phyloP scores from a whole-genome alignment of 2,113 vertebrate species.

The Scophthalmus maximus region DNA sequence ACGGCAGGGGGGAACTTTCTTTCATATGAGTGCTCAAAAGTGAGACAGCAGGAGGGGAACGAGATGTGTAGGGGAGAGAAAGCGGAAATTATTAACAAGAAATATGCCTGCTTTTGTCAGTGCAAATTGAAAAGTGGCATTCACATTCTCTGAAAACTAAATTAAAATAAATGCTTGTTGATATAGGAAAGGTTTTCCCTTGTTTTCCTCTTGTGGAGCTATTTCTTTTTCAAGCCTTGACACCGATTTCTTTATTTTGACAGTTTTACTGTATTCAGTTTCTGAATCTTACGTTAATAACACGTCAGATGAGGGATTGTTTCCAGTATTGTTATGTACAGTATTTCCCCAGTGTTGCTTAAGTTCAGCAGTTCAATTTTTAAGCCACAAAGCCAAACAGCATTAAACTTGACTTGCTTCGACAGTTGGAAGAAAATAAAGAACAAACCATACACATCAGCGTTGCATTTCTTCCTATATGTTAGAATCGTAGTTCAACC shows the following conservation, averaged over 20 bases:
- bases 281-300: slow-evolving; percentile 17
- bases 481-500: not conserved
- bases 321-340: not conserved
- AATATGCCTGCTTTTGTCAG: slow-evolving; percentile 51
- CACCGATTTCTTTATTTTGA: not conserved
- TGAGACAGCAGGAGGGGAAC: slow-evolving; percentile 46
- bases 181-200: not conserved
- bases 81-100: slow-evolving; percentile 46
- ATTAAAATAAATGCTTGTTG: slow-evolving; percentile 51
- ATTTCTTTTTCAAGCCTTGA: not conserved
- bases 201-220: not conserved
- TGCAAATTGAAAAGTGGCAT: slow-evolving; percentile 20
- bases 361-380: not conserved
- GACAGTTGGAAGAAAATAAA: not conserved
- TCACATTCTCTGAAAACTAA: slow-evolving; percentile 41
- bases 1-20: slow-evolving; percentile 42
- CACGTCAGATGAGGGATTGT: not conserved
- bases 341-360: not conserved
- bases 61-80: slow-evolving; percentile 11
- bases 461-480: not conserved
- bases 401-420: not conserved
- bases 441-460: not conserved
- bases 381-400: not conserved
- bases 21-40: slow-evolving; percentile 58
- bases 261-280: not conserved